Evolutionary conservation across 1,140 invertebrate genomes (phyloP), one percentile per base, ranked within the genome.

Genomic region (Saccostrea cuccullata): DNA sequence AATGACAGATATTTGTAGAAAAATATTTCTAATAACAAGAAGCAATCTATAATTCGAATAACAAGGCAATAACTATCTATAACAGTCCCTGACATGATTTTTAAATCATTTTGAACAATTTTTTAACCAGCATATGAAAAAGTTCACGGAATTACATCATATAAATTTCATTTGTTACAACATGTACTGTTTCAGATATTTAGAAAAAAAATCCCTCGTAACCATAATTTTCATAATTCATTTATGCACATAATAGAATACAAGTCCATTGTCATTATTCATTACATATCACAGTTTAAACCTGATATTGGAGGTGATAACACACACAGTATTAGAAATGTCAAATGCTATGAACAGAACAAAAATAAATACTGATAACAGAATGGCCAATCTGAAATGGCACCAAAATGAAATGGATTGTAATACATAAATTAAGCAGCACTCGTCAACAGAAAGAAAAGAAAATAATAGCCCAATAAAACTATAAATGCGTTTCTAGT

Each of bases 401-500:
- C 23, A 77, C 70, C 17, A n/a, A 30, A 77, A 77, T 30, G 26
- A 77, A 30, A 77, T 30, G 26, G 30, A 77, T 36, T 77, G 70
- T 77, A 77, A 77, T 77, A 77, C 26, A 77, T 36, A 77, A 77
- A 77, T 77, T 77, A 77, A 77, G 70, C 26, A 77, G 26, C 70
- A 30, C 70, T 77, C 70, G 36, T 36, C 70, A 77, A 84, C 55
- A 84, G 55, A 55, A 84, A 84, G 30, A 13, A 23, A 2, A 60
- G 3, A 60, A 64, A 47, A 47, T 8, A 47, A 47, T 47, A 47
- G 47, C 47, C 77, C 23, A 55, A 84, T 20, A 84, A 55, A 55
- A 55, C 40, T 84, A 84, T 55, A 84, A 84, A n/a, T 56, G 40
- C 15, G 82, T 84, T 36, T 84, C 82, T 56, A 84, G 12, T 84